These are phyloP conservation scores for Epistrophella euchroma DNA, from an alignment of 2,888 invertebrate genomes.

Conservation along the genomic window DNA sequence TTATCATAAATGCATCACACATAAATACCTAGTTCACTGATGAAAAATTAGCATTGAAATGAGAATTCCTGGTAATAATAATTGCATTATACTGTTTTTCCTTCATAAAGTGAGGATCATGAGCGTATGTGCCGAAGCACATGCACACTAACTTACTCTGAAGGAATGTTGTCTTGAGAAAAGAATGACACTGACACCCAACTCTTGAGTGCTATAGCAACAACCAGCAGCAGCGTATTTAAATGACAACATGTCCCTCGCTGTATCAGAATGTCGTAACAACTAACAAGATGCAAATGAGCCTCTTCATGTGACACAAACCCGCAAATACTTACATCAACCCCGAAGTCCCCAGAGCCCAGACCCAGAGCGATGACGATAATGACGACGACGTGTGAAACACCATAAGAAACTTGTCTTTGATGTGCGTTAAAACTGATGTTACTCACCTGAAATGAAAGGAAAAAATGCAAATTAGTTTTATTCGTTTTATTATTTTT, in stretches of 20 bases:
- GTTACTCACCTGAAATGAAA: slow-evolving; percentile 75
- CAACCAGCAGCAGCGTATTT: slow-evolving; percentile 28
- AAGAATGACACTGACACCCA: slow-evolving; percentile 67
- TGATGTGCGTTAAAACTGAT: slow-evolving; percentile 57
- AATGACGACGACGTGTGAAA: slow-evolving; percentile 35
- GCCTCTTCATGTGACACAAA: slow-evolving; percentile 69
- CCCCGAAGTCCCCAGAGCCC: slow-evolving; percentile 13
- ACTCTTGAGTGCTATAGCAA: slow-evolving; percentile 20
- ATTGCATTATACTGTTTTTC: slow-evolving; percentile 48
- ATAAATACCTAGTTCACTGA: slow-evolving; percentile 59
- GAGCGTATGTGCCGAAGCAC: neutral
- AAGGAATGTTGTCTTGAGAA: slow-evolving; percentile 58
- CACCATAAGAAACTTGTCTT: slow-evolving; percentile 45
- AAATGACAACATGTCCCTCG: slow-evolving; percentile 60
- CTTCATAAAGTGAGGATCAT: slow-evolving; percentile 25
- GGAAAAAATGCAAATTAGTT: slow-evolving; percentile 68
- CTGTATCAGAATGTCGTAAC: slow-evolving; percentile 46
- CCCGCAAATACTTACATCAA: slow-evolving; percentile 61
- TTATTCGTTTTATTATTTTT: slow-evolving; percentile 23
- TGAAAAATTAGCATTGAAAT: slow-evolving; percentile 74
- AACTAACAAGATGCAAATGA: slow-evolving; percentile 74
- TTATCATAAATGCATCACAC: slow-evolving; percentile 33
- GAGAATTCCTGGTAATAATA: slow-evolving; percentile 69
- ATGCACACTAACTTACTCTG: slow-evolving; percentile 30
- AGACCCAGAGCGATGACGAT: neutral